Base-by-base conservation (phyloP, 2,888 invertebrate species). In the Bedellia somnulentella region DNA sequence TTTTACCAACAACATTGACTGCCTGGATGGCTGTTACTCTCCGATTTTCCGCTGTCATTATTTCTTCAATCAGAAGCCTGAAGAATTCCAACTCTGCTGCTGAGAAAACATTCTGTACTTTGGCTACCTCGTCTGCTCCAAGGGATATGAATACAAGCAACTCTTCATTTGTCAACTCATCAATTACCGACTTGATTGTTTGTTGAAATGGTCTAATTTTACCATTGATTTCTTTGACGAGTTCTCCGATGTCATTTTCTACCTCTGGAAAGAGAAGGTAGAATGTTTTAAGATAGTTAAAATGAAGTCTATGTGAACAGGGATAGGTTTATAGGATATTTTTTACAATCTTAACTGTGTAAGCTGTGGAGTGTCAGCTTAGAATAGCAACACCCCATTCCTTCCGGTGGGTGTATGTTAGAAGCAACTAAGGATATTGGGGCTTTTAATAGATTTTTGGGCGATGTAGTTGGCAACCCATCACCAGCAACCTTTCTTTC, bases 11-110 rank as follows among this genome's bases (percentile, higher is more conserved):
- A 37, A 68, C 50, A 42, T 68, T 67, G 23, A 68, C 46, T 2
- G 71, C 73, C 52, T 59, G 46, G 10, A 62, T 59, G 6, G 54
- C 53, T 24, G 64, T 56, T 12, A 75, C 47, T 39, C 70, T 62
- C 29, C 73, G 51, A 0, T 56, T 52, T 22, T 64, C 63, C 9
- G 60, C 60, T 2, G 53, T 54, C 54, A 75, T 62, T 17, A 75
- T 70, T 29, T 68, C 52, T 36, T 70, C 67, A 29, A 75, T 47
- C 1, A 75, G 41, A 3, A 63, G 33, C 30, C 68, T 57, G 33
- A 68, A 75, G 36, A 57, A 71, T 33, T 71, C 67, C n/a, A 73
- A 36, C 34, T 71, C 67, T 2, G 45, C 52, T 0, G 55, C 44
- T 2, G 54, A 47, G 38, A 71, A 75, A 4, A 68, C 27, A 36